Conservation (phyloP, 2,888 invertebrate genomes). For the Pachliopta kotzebuea region DNA sequence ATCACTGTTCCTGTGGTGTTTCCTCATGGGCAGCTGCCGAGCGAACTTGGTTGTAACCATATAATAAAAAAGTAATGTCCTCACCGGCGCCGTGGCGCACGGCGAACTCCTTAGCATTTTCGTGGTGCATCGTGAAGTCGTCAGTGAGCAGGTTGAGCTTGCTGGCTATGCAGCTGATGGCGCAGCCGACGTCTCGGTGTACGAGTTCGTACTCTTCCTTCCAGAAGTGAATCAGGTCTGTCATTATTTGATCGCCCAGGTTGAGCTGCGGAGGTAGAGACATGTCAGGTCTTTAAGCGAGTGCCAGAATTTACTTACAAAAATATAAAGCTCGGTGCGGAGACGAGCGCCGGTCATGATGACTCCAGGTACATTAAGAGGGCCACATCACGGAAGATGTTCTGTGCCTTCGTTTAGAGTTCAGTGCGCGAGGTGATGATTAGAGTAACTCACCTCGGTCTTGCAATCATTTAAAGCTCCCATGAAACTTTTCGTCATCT, state of each 20-base stretch:
- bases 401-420: no score
- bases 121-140: conserved; percentile 58
- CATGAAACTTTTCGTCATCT: conserved; percentile 52
- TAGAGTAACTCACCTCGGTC: conserved; percentile 48
- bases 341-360: no score
- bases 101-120: conserved; percentile 61
- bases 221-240: conserved; percentile 68
- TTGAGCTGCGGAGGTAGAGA: conserved; percentile 43
- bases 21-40: no score
- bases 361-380: no score
- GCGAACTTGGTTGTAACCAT: no score
- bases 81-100: conserved; percentile 66
- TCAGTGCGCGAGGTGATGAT: no score
- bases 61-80: neutral
- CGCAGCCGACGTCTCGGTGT: conserved; percentile 62
- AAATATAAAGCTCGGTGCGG: no score
- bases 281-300: no score
- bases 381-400: no score
- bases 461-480: conserved; percentile 55
- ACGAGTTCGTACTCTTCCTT: conserved; percentile 59
- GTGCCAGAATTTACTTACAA: no score
- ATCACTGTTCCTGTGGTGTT: no score
- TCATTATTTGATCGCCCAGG: conserved; percentile 54
- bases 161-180: conserved; percentile 61
- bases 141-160: conserved; percentile 58